Base-by-base conservation (phyloP, 2,113 vertebrate genomes). In the Nesogale talazaci region DNA sequence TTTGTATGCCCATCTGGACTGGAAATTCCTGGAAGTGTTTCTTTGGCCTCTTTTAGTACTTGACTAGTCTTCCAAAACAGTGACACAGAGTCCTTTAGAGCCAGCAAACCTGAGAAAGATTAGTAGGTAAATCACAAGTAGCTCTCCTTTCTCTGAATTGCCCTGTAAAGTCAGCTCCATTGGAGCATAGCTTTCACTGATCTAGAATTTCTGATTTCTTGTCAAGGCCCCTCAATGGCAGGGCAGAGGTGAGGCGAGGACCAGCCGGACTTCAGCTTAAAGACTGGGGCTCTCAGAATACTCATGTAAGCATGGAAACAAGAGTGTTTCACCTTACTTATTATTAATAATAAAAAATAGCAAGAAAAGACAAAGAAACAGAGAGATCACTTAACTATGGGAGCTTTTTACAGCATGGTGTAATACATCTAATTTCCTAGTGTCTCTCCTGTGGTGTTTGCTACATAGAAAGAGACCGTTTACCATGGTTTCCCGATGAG, bases 331-430 rank as follows among this genome's bases (percentile, higher is more conserved):
- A 83, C 19, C 34, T 87, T n/a, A n/a, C n/a, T 78, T 92, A 56
- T 77, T 89, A 90, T 67, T 85, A 61, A 76, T 61, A 61, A 61
- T 61, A 61, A 61, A 8, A 75, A 46, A 52, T 2, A 52, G 46
- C 46, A 52, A 52, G 46, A 69, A 83, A 69, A 83, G 59, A 38
- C 15, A 65, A 3, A 76, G 65, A 46, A 19, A 94, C 16, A 61
- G 38, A 67, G 1, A 90, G 40, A 77, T 90, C 72, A 57, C 25
- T 88, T n/a, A n/a, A n/a, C n/a, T n/a, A n/a, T n/a, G n/a, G n/a
- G n/a, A n/a, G n/a, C n/a, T n/a, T n/a, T n/a, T 95, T 89, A 92
- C 61, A 95, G 27, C 52, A 89, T 86, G 80, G n/a, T 88, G 11
- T n/a, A 92, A 81, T 93, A 93, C 89, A 94, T 67, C 67, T 92